A percentile compares a stretch with the other conserved stretches of the same genome.
Conservation (phyloP, 2,113 vertebrate species). For the Colossoma macropomum region DNA sequence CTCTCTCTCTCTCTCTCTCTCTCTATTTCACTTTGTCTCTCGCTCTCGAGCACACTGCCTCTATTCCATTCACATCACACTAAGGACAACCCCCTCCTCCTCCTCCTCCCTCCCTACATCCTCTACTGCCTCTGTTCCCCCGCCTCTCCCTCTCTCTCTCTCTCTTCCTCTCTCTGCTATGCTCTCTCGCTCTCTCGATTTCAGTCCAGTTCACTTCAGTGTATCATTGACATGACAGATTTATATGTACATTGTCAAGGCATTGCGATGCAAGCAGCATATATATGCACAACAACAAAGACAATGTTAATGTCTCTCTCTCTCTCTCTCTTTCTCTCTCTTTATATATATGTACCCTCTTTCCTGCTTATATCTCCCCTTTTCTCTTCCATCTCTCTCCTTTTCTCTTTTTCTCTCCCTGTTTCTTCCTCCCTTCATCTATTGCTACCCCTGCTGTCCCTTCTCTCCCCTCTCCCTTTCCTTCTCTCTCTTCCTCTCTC, state of each 20-base stretch:
- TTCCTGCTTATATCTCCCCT: no score
- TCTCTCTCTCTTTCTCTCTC: not conserved
- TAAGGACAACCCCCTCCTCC: conserved; percentile 75
- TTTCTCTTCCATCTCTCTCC: no score
- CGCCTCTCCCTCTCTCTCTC: conserved; percentile 19
- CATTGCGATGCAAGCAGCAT: no score
- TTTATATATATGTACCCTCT: no score
- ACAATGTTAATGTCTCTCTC: conserved; percentile 21
- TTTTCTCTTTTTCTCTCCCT: conserved; percentile 6
- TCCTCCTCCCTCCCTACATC: conserved; percentile 51
- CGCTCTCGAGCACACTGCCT: conserved; percentile 64
- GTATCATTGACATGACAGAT: no score
- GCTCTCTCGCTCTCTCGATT: no score
- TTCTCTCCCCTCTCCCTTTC: not conserved
- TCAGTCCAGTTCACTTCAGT: no score
- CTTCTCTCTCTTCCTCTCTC: conserved; percentile 8
- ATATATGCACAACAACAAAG: no score
- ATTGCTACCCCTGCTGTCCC: conserved; percentile 40
- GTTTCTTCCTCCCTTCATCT: conserved; percentile 6
- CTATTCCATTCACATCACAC: conserved; percentile 80
- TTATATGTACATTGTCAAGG: no score
- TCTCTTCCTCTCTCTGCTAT: conserved; percentile 25
- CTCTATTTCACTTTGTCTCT: conserved; percentile 58
- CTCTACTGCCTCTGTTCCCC: conserved; percentile 45
- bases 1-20: conserved; percentile 56